Base-by-base conservation (phyloP, 2,113 vertebrate species). In the Zapus hudsonius region DNA sequence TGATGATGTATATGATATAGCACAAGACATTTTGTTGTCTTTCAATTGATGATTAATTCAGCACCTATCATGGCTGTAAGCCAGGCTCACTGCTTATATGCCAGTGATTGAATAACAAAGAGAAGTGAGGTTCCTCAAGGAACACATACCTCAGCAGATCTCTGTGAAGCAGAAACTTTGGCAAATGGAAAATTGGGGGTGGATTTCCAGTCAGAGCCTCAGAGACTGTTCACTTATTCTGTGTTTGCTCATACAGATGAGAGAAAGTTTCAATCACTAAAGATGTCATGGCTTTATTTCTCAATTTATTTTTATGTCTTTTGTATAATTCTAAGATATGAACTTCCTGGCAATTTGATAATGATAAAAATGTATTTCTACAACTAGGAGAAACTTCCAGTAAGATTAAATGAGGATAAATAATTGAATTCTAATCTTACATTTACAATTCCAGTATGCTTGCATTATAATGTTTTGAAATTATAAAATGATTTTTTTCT, bases 331-430 rank as follows among this genome's bases (percentile, higher is more conserved):
- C 11, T 6, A 87, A 23, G 42, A 86, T 40, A 33, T 31, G 55
- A 61, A 16, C 78, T 57, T 75, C 42, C 33, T 72, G 22, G 29
- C 13, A 89, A 47, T 76, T 76, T 42, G 17, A 63, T 90, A 88
- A 82, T 40, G 40, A 82, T 59, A 66, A 70, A 91, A 57, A 70
- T 3, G 2, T n/a, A 69, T 96, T n/a, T n/a, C 94, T 93, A 19
- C 12, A 79, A 25, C 8, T 72, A 83, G 13, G 33, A 84, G 19
- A 90, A 83, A 82, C 42, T 92, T 2, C 61, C 57, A 61, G 3
- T 75, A 91, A 74, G 17, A 90, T 75, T 84, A 80, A 86, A 85
- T 82, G 36, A 90, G 3, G 31, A 47, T 10, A 15, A 1, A 78
- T 1, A 31, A 94, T 84, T 12, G 27, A 91, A 92, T 92, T 36